phyloP scores from a whole-genome alignment of 2,888 invertebrate species.

The Andrena haemorrhoa region DNA sequence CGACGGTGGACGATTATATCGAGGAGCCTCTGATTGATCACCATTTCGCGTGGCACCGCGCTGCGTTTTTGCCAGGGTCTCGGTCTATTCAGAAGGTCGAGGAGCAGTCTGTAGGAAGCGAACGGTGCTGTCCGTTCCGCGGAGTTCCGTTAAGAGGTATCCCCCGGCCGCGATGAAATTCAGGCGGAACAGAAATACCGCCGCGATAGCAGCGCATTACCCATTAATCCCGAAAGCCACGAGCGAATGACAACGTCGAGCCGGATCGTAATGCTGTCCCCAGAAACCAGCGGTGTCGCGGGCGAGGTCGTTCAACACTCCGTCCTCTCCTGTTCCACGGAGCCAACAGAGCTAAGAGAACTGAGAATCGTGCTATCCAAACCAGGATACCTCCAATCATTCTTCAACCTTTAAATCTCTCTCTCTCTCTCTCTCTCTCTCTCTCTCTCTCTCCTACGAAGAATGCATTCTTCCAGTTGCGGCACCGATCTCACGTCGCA shows the following conservation, averaged over 20 bases:
- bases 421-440: too few relatives aligned
- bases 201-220: constrained; percentile 29
- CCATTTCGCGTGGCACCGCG: constrained; percentile 2
- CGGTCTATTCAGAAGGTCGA: not conserved
- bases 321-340: not conserved
- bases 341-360: too few relatives aligned
- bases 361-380: not conserved
- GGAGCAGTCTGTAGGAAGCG: not conserved
- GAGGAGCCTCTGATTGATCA: not conserved
- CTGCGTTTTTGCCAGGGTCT: not conserved
- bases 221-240: constrained; percentile 73
- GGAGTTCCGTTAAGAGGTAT: constrained; percentile 31
- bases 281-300: constrained; percentile 24
- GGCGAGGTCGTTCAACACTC: not conserved
- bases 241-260: constrained; percentile 8
- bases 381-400: not conserved
- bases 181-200: constrained; percentile 24
- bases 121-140: constrained; percentile 7
- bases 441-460: too few relatives aligned
- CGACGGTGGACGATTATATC: not conserved
- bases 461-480: too few relatives aligned
- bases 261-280: constrained; percentile 13
- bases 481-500: not conserved
- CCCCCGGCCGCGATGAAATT: constrained; percentile 15
- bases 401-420: too few relatives aligned